Percentiles rank a stretch among this genome's conserved stretches.
These are phyloP conservation scores for Ageneiosus marmoratus DNA, from an alignment of 2,113 vertebrate species.

Conservation along the genomic window DNA sequence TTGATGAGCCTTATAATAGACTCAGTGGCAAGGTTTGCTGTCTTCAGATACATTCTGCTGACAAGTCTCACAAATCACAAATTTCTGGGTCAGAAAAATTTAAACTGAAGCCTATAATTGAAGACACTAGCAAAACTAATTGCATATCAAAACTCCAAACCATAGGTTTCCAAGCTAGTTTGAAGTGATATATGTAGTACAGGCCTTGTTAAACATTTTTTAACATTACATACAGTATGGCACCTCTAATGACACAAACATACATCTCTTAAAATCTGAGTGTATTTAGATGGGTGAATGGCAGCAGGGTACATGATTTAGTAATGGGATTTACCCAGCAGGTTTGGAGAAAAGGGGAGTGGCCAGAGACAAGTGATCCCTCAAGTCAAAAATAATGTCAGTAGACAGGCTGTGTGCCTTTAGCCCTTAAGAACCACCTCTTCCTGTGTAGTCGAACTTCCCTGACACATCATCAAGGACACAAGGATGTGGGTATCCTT, in stretches of 20 bases:
- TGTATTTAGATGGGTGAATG: slow-evolving; percentile 18
- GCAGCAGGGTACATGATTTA: neutral
- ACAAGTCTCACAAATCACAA: neutral
- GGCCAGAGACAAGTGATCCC: neutral
- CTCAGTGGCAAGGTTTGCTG: too few species aligned
- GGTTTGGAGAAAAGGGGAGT: neutral
- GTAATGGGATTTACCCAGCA: slow-evolving; percentile 11
- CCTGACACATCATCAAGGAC: neutral
- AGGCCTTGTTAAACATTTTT: neutral
- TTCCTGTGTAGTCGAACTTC: neutral
- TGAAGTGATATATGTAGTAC: neutral
- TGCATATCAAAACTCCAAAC: neutral
- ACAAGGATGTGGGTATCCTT: neutral
- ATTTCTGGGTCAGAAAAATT: neutral
- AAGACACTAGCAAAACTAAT: neutral
- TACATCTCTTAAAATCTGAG: neutral
- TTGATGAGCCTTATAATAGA: neutral
- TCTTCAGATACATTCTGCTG: neutral
- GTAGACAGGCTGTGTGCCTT: neutral
- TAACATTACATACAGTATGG: neutral
- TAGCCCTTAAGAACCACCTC: neutral
- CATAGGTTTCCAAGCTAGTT: neutral
- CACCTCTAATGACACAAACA: neutral
- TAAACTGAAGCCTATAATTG: neutral
- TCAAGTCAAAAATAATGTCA: neutral